phyloP scores from a whole-genome alignment of 2,888 invertebrate genomes.

The Drosophila pseudotalamancana region DNA sequence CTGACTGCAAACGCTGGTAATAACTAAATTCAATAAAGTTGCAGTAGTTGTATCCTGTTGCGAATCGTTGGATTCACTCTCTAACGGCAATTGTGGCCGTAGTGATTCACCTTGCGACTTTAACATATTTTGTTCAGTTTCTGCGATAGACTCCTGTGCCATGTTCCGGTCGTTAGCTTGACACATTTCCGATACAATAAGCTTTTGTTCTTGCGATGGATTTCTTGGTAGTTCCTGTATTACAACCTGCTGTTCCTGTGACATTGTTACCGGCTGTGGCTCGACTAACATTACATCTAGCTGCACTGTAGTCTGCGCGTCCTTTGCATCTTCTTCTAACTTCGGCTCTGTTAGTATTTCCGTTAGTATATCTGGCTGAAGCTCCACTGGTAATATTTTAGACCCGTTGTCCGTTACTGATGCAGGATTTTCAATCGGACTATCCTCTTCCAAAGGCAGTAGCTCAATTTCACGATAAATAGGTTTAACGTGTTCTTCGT shows the following conservation, averaged over 20 bases:
- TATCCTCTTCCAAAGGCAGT: slow-evolving; percentile 28
- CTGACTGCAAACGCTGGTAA: slow-evolving; percentile 73
- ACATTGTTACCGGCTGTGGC: too few relatives aligned
- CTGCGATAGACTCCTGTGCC: neutral
- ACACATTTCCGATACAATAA: neutral
- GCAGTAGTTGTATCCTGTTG: neutral
- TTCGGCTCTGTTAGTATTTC: neutral
- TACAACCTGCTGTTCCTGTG: neutral
- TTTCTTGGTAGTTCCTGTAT: neutral
- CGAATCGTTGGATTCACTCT: slow-evolving; percentile 2
- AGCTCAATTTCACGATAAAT: slow-evolving; percentile 72
- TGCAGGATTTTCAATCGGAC: neutral
- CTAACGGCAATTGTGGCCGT: neutral
- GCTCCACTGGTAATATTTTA: neutral
- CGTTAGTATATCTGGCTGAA: neutral
- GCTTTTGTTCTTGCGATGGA: too few relatives aligned
- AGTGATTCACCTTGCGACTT: neutral
- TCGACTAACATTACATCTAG: too few relatives aligned
- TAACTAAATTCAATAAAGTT: slow-evolving; percentile 58
- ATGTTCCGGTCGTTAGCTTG: neutral
- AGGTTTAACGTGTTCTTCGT: slow-evolving; percentile 46
- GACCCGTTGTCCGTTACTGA: neutral
- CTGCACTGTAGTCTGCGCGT: too few relatives aligned
- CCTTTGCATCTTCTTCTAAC: neutral
- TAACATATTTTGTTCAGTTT: neutral